Evolutionary conservation across 1,140 invertebrate species (phyloP).

Genomic region (Octopus bimaculoides): DNA sequence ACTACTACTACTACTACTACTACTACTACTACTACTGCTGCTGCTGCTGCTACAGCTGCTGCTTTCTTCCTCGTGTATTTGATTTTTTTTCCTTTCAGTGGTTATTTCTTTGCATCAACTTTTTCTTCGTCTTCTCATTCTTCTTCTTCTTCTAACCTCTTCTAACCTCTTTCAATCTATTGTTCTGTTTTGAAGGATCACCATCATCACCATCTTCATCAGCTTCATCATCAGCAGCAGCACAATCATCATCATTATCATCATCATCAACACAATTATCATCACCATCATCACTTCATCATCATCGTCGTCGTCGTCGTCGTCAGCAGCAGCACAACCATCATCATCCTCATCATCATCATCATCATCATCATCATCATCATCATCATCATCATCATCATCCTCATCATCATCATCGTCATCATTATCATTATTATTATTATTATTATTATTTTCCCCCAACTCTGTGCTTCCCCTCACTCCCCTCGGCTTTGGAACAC

Average conservation of each 20-base stretch:
- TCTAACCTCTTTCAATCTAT: background rate
- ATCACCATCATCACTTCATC: background rate
- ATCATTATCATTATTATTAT: too few relatives aligned
- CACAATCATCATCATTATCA: too few relatives aligned
- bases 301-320: too few relatives aligned
- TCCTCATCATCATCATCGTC: too few relatives aligned
- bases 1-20: background rate
- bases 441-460: too few relatives aligned
- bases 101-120: background rate
- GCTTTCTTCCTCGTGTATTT: background rate
- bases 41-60: background rate
- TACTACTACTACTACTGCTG: background rate
- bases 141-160: background rate
- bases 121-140: too few relatives aligned
- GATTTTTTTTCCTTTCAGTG: background rate
- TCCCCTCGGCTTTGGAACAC: too few relatives aligned
- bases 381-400: constrained; percentile 49
- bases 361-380: constrained; percentile 58
- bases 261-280: background rate
- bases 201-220: too few relatives aligned
- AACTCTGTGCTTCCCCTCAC: fast-evolving
- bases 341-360: constrained; percentile 19
- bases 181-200: too few relatives aligned
- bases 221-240: too few relatives aligned
- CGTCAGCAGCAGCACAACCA: background rate